Base-by-base conservation (phyloP, 2,888 invertebrate genomes). In the Cryptops parisi region DNA sequence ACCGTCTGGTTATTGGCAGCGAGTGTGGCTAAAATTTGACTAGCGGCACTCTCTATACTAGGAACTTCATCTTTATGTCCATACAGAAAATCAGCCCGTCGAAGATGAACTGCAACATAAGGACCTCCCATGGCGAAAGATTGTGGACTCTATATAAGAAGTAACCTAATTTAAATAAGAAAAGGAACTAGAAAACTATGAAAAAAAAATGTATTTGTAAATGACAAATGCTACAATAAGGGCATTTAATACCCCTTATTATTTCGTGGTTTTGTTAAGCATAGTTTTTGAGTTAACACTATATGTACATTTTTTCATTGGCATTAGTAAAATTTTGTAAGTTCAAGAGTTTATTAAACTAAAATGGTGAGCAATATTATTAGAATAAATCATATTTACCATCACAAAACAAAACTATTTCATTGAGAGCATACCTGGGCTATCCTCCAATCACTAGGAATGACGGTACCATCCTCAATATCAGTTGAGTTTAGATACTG, bases 1-100 rank as follows among this genome's bases (percentile, higher is more conserved):
- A 73, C 74, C 1, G 68, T 67, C 21, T 86, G 63, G 21, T 75
- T 67, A 6, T 80, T 67, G 44, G 76, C 72, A 44, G 76, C 68
- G 41, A 86, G 65, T 33, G 74, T 68, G 40, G 74, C 68, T 44
- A 71, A 68, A 17, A 94, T 78, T 72, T 94, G 91, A 55, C 73
- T 67, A 0, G 82, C 85, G 0, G 90, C 82, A 54, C 78, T 77
- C 59, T 76, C 69, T n/a, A 94, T 70, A 6, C 80, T 78, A 15
- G 96, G 94, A 3, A 88, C 77, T 52, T 85, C 79, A 4, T 78
- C 76, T 21, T 76, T 73, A 54, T 87, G 76, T 1, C 84, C 81
- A 46, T 75, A 71, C 0, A 87, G 72, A 70, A 96, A 98, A 71
- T 98, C 97, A 57, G 79, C 78, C 52, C 97, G 74, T 60, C 97